Evolutionary conservation across 1,140 invertebrate genomes (phyloP).

Genomic region (Stegodyphus mimosarum): DNA sequence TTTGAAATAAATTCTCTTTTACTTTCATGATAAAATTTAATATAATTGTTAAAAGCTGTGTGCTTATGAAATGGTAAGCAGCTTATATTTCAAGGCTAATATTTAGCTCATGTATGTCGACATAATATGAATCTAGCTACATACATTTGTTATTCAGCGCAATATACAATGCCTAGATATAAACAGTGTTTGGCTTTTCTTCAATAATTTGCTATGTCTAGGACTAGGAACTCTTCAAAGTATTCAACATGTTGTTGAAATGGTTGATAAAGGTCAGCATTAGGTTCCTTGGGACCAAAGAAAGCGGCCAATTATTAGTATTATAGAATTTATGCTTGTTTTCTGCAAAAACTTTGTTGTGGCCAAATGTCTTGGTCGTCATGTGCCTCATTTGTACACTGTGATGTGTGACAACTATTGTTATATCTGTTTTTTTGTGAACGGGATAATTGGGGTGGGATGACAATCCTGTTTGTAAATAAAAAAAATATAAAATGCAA

Average conservation of each 20-base stretch:
- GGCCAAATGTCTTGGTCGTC: conserved; percentile 57
- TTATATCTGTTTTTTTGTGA: conserved; percentile 60
- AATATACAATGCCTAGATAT: conserved; percentile 7
- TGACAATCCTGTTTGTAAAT: conserved; percentile 60
- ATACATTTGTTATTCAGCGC: conserved; percentile 15
- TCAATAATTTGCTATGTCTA: conserved; percentile 20
- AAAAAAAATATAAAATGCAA: conserved; percentile 11
- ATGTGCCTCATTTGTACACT: conserved; percentile 61
- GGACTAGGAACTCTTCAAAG: conserved; percentile 39
- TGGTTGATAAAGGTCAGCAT: conserved; percentile 17
- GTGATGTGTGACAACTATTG: conserved; percentile 59
- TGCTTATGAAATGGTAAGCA: too few relatives aligned
- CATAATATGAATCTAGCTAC: conserved; percentile 21
- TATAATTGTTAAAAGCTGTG: too few relatives aligned
- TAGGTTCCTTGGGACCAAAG: conserved; percentile 13
- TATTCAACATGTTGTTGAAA: conserved; percentile 35
- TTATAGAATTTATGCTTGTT: conserved; percentile 36
- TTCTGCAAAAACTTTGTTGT: conserved; percentile 41
- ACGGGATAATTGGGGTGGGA: conserved; percentile 49
- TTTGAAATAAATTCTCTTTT: too few relatives aligned
- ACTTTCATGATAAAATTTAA: too few relatives aligned
- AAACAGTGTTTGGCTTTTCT: conserved; percentile 29
- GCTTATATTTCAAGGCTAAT: background rate
- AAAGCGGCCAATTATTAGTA: conserved; percentile 10
- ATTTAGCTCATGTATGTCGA: conserved; percentile 26